Evolutionary conservation across 1,140 invertebrate genomes (phyloP), one percentile per base, ranked within the genome.

Genomic region (Drosophila mauritiana): DNA sequence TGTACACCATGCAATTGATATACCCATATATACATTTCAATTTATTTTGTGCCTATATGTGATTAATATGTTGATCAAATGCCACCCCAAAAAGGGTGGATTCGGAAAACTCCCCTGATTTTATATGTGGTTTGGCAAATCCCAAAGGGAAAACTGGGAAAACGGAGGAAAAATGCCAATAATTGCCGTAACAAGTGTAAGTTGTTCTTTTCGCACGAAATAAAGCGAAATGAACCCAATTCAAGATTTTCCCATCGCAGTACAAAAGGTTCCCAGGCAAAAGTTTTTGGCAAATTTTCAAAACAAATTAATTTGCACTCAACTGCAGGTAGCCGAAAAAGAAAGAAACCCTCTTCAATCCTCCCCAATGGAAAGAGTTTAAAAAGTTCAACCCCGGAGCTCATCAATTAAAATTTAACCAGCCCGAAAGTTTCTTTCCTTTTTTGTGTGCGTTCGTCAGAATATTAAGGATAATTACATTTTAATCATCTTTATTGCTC

Each of bases 401-500:
- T 89, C 84, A 88, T 88, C 83, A 88, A 89, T 89, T 88, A 83
- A 89, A 89, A 89, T 89, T 55, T 72, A 85, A 54, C 65, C 62
- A 59, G 57, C 37, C 69, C 31, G 73, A 63, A 77, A 78, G 54
- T 59, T 69, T 34, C 22, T 53, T 39, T 49, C 45, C 61, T 34
- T 51, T 27, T 70, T 51, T 49, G 5, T 45, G 25, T 56, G 20
- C 34, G 43, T 57, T 80, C 83, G 77, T 90, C 79, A 85, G 84
- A 82, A 91, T 91, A 91, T 91, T 89, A 90, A 78, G 78, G 76
- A 85, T 91, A 91, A 91, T 91, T 91, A 91, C 89, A 91, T 91
- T 91, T 91, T 91, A 91, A 91, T 91, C 81, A 91, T 91, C 81
- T 90, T 90, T 86, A 91, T 91, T 90, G 89, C 89, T 80, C 89